These are phyloP conservation scores for Amphipoea oculea DNA, from an alignment of 2,888 invertebrate genomes.

Conservation along the genomic window DNA sequence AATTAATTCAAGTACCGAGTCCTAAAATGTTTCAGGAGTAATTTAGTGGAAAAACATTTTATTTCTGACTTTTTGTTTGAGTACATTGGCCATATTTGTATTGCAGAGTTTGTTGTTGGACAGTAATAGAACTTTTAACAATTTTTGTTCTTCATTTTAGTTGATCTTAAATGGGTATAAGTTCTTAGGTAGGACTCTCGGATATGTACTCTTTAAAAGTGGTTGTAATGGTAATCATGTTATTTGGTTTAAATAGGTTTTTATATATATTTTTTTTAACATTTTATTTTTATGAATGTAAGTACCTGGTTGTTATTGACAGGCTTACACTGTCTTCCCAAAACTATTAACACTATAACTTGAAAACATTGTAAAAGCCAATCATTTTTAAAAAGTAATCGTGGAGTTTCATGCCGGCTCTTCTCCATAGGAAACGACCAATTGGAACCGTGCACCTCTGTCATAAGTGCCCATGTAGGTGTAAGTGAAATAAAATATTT, in stretches of 20 bases:
- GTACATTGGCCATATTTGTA: constrained; percentile 25
- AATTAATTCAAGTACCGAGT: constrained; percentile 44
- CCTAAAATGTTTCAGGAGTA: constrained; percentile 22
- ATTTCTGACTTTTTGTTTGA: constrained; percentile 24
- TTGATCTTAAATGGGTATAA: background rate
- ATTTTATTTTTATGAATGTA: no score
- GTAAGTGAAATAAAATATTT: background rate
- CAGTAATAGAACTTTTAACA: background rate
- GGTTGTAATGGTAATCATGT: no score
- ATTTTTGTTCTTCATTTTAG: background rate
- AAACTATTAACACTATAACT: background rate
- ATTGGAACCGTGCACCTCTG: no score
- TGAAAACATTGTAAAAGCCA: background rate
- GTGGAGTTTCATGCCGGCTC: no score
- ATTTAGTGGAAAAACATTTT: constrained; percentile 32
- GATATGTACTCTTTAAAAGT: no score
- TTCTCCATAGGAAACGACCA: no score
- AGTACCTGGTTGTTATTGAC: background rate
- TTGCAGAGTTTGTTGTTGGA: constrained; percentile 8
- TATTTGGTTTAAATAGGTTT: no score
- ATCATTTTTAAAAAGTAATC: no score
- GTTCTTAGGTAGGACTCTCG: no score
- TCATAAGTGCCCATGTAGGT: no score
- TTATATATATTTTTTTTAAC: no score
- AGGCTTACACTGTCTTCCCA: background rate